Percentiles rank a stretch among this genome's conserved stretches.
phyloP scores from a whole-genome alignment of 2,888 invertebrate genomes.

The Agrochola circellaris region DNA sequence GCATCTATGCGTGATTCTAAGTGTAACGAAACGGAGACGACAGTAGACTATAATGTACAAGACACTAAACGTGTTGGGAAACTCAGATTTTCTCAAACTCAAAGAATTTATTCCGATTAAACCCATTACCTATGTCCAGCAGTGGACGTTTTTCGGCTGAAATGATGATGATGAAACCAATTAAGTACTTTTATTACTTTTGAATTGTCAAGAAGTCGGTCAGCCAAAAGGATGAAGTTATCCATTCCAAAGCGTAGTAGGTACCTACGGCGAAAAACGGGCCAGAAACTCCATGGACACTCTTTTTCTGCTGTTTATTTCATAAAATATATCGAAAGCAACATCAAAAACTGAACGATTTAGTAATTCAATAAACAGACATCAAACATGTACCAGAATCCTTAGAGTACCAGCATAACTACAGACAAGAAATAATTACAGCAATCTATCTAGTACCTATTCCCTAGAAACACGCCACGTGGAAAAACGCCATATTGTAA shows the following conservation, averaged over 20 bases:
- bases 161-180: no score
- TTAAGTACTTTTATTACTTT: background rate
- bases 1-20: no score
- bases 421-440: slow-evolving; percentile 39
- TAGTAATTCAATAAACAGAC: slow-evolving; percentile 11
- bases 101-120: background rate
- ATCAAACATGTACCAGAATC: slow-evolving; percentile 5
- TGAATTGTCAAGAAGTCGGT: background rate
- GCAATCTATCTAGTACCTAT: slow-evolving; percentile 25
- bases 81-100: background rate
- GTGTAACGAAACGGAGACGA: background rate
- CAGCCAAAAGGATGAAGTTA: background rate
- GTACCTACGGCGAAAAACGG: background rate
- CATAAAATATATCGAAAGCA: background rate
- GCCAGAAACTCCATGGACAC: background rate
- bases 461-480: slow-evolving; percentile 7
- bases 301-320: background rate
- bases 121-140: background rate
- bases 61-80: background rate
- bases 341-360: background rate
- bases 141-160: no score
- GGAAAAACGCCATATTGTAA: slow-evolving; percentile 20
- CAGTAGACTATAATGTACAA: background rate
- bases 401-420: slow-evolving; percentile 10
- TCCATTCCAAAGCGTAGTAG: background rate